Evolutionary conservation across 2,888 invertebrate species (phyloP).

Genomic region (Phania funesta): DNA sequence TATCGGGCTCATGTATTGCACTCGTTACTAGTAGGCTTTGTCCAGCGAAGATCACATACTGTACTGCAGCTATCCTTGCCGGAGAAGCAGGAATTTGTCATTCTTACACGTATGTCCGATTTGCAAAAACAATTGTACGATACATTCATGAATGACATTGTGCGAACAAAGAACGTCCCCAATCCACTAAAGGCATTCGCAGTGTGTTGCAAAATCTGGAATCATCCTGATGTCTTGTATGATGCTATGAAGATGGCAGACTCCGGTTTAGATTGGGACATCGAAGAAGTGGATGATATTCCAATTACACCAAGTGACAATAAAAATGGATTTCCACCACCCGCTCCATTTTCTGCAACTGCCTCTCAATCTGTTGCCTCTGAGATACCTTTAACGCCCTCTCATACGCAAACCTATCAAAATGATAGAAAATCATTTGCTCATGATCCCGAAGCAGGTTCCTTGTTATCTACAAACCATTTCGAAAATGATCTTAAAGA

Average conservation of each 20-base stretch:
- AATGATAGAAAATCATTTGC: background rate
- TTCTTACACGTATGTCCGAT: constrained; percentile 93
- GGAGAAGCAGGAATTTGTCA: constrained; percentile 96
- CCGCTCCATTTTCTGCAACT: background rate
- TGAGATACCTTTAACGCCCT: background rate
- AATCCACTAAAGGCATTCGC: constrained; percentile 99
- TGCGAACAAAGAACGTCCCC: constrained; percentile 90
- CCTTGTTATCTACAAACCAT: background rate
- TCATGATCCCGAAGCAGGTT: background rate
- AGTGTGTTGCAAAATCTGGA: constrained; percentile 99
- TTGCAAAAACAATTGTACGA: constrained; percentile 95
- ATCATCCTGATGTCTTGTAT: constrained; percentile 95
- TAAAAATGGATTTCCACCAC: constrained; percentile 56
- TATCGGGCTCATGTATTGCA: constrained; percentile 98
- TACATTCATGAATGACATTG: constrained; percentile 95
- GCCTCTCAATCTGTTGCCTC: background rate
- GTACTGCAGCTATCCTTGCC: constrained; percentile 96
- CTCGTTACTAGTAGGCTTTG: constrained; percentile 96
- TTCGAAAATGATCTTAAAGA: constrained; percentile 17
- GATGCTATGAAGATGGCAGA: constrained; percentile 92
- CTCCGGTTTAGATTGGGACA: constrained; percentile 88
- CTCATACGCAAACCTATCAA: constrained; percentile 6
- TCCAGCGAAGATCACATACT: constrained; percentile 96
- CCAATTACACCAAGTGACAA: constrained; percentile 28
- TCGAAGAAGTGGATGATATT: constrained; percentile 86